A percentile compares a stretch with the other conserved stretches of the same genome.
phyloP scores from a whole-genome alignment of 1,140 invertebrate species.

The Bombus confusus region DNA sequence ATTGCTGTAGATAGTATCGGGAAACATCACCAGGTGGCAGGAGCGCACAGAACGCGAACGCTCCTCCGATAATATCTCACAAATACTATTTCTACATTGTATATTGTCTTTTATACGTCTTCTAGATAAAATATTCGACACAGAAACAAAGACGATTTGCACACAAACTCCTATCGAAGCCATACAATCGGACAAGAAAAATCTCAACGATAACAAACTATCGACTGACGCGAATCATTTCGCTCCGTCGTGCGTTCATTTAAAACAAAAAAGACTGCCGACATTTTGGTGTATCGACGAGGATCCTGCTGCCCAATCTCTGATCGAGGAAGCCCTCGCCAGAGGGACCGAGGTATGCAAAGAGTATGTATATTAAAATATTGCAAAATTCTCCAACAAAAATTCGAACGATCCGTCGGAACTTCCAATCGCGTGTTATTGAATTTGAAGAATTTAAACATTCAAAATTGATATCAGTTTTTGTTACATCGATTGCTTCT shows the following conservation, averaged over 20 bases:
- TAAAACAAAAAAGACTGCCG: neutral
- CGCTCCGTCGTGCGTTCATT: conserved; percentile 59
- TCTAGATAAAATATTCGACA: neutral
- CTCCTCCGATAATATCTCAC: conserved; percentile 27
- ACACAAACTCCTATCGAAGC: conserved; percentile 42
- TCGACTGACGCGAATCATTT: conserved; percentile 2
- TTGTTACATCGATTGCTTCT: neutral
- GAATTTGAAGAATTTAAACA: neutral
- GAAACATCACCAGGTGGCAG: conserved; percentile 32
- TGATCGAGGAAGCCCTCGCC: conserved; percentile 58
- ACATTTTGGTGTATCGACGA: conserved; percentile 37
- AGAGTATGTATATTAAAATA: conserved; percentile 23
- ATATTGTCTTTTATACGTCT: neutral
- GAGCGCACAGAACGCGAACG: conserved; percentile 23
- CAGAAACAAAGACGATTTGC: conserved; percentile 22
- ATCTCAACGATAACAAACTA: neutral
- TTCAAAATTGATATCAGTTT: conserved; percentile 5
- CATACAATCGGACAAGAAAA: conserved; percentile 25
- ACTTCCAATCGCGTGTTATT: neutral
- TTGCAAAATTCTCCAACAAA: conserved; percentile 16
- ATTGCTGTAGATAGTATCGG: neutral
- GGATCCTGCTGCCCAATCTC: conserved; percentile 58
- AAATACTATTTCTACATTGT: neutral
- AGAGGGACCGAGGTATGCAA: conserved; percentile 42
- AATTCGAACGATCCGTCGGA: neutral